Base-by-base conservation (phyloP, 1,140 invertebrate species). In the Cyrtorhinus lividipennis region DNA sequence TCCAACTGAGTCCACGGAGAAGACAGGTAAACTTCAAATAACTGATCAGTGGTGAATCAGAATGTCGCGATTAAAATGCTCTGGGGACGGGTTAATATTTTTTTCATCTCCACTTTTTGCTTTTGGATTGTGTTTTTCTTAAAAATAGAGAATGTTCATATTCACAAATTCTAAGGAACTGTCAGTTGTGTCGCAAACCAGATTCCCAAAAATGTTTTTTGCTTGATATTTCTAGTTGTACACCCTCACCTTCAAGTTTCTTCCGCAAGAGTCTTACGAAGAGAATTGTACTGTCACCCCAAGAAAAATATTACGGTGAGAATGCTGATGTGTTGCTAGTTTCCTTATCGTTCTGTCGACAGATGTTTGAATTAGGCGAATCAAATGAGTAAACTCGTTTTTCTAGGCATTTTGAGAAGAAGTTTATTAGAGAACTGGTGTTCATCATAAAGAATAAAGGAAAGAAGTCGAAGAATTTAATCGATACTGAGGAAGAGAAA, bases 221-320 rank as follows among this genome's bases (percentile, higher is more conserved):
- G n/a, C n/a, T n/a, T n/a, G n/a, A n/a, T n/a, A n/a, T n/a, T 18
- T 70, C 56, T 65, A 69, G 56, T 56, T 66, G 18, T 71, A 71
- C 63, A 59, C 65, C 24, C 61, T 90, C 65, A 77, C 71, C 8
- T 84, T 94, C 48, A 72, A 83, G 23, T 92, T 90, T 71, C 73
- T 94, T 24, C 86, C 87, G 0, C 70, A 82, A 13, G 73, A 80
- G 30, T 79, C 78, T 22, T 95, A 93, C 66, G 83, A 83, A 66
- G 75, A 82, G 2, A 81, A 85, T 38, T 90, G 83, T 67, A 73
- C 73, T 24, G 76, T 92, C 0, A 84, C 79, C 27, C 87, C 90
- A 0, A 75, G 79, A 59, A 73, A 81, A 25, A 80, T 92, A 56
- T 72, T 88, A 13, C 80, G 80, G 45, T 79, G 81, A 67, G 82